phyloP scores from a whole-genome alignment of 1,140 invertebrate species.

The Achatina immaculata region DNA sequence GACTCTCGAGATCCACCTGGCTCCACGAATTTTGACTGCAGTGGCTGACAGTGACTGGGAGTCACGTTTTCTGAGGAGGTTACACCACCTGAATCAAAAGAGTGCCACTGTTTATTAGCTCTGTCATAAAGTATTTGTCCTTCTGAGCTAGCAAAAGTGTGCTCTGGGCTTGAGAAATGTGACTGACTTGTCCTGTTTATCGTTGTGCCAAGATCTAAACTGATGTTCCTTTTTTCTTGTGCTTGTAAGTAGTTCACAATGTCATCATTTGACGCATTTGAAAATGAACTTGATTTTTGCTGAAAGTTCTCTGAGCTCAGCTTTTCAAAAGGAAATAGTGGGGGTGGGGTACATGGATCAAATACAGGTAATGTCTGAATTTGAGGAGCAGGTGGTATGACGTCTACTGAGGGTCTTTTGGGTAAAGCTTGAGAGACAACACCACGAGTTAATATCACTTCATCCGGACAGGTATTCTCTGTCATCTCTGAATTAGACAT shows the following conservation, averaged over 20 bases:
- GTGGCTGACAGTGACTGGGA: background rate
- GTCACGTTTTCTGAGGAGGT: background rate
- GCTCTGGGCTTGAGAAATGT: background rate
- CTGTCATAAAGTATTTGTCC: background rate
- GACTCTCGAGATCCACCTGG: background rate
- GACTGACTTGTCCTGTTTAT: background rate
- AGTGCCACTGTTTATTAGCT: background rate
- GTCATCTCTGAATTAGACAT: background rate
- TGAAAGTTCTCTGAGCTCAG: background rate
- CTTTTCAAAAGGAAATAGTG: background rate
- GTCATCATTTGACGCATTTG: background rate
- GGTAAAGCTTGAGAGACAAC: background rate
- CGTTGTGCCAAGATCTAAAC: slow-evolving; percentile 20
- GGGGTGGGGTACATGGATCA: slow-evolving; percentile 24
- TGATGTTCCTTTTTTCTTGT: background rate
- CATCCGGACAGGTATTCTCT: background rate
- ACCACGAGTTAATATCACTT: background rate
- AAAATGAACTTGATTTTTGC: background rate
- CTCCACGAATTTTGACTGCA: background rate
- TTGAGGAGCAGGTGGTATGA: background rate
- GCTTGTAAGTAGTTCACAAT: background rate
- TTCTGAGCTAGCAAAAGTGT: background rate
- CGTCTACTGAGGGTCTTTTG: background rate
- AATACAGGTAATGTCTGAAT: slow-evolving; percentile 8
- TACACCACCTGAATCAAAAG: background rate